Evolutionary conservation across 2,797 vertebrate species (phyloP).

Genomic region (Agapornis canus): DNA sequence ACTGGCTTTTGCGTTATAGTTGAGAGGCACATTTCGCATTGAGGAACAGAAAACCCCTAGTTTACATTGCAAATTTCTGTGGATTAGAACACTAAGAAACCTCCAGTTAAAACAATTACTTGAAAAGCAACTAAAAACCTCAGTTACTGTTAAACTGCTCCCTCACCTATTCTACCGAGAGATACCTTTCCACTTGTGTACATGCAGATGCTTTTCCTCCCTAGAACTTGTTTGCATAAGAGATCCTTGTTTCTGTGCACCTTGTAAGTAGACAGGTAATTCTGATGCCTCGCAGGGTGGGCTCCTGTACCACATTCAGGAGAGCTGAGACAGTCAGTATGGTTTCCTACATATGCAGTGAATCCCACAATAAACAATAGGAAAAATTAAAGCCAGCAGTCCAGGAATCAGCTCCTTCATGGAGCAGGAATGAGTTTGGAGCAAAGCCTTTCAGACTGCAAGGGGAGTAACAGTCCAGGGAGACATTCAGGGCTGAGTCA

Average conservation of each 20-base stretch:
- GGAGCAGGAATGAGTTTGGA: not conserved
- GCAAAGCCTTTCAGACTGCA: not conserved
- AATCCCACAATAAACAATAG: not conserved
- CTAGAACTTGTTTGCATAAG: not conserved
- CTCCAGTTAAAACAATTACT: not conserved
- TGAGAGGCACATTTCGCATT: constrained; percentile 28
- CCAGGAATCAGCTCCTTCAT: not conserved
- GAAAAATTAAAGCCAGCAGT: not conserved
- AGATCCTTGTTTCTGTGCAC: not conserved
- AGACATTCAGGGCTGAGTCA: not conserved
- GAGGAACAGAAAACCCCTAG: not conserved
- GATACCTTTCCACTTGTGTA: not conserved
- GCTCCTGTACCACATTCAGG: not conserved
- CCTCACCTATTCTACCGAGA: not conserved
- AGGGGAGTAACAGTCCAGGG: not conserved
- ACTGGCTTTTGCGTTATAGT: not conserved
- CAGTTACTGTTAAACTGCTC: not conserved
- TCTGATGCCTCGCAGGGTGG: not conserved
- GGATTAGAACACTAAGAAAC: not conserved
- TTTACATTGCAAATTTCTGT: not conserved
- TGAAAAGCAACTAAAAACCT: not conserved
- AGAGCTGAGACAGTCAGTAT: not conserved
- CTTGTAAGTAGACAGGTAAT: not conserved
- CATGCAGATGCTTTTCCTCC: not conserved
- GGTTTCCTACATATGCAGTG: not conserved